phyloP scores from a whole-genome alignment of 2,113 vertebrate genomes.

The Dicerorhinus sumatrensis region DNA sequence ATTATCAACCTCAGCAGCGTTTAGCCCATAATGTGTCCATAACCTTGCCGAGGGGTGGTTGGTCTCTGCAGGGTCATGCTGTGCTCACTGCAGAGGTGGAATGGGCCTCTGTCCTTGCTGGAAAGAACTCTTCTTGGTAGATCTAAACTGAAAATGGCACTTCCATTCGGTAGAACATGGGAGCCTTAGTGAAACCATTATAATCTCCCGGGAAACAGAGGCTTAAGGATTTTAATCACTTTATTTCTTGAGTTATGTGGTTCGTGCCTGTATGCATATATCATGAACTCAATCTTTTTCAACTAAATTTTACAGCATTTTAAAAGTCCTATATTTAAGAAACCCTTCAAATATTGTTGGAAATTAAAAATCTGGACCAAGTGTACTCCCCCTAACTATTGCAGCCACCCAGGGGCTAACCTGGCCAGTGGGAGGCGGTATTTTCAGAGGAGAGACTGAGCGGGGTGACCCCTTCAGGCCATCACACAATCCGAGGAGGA shows the following conservation, averaged over 20 bases:
- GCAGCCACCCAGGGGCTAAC: too few relatives aligned
- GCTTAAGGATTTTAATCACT: too few relatives aligned
- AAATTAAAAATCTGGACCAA: background rate
- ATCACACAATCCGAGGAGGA: background rate
- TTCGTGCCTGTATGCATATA: background rate
- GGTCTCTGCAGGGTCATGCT: background rate
- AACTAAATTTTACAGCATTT: background rate
- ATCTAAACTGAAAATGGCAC: background rate
- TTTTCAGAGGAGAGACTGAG: background rate
- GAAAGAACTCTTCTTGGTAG: background rate
- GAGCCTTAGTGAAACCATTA: accelerated
- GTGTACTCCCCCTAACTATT: too few relatives aligned
- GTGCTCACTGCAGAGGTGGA: accelerated
- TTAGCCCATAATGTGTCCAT: accelerated
- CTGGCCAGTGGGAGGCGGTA: accelerated
- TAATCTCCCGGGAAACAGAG: background rate
- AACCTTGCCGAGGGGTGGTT: too few relatives aligned
- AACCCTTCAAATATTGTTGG: background rate
- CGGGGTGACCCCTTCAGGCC: background rate
- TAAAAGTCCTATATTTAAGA: background rate
- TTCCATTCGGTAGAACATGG: accelerated
- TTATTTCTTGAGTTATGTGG: background rate
- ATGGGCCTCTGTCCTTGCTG: background rate
- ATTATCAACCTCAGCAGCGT: background rate
- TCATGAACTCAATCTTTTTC: background rate